A percentile compares a stretch with the other conserved stretches of the same genome.
Conservation (phyloP, 1,140 invertebrate species). For the Drosophila lowei region DNA sequence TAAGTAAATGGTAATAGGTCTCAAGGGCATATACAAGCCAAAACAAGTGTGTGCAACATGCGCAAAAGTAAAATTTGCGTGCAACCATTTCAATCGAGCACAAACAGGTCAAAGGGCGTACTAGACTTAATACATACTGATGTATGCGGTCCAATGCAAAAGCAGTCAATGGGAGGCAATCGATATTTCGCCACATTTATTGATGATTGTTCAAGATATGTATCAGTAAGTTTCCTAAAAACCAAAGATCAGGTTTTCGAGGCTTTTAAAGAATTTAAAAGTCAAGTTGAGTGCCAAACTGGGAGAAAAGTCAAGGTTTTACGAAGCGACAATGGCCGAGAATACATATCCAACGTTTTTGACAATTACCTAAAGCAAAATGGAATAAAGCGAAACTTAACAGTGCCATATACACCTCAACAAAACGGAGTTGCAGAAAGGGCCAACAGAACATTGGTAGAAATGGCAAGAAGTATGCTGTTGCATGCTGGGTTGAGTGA, state of each 20-base stretch:
- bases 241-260: neutral
- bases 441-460: no score
- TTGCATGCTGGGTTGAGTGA: no score
- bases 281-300: neutral
- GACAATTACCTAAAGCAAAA: neutral
- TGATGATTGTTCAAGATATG: slow-evolving; percentile 4
- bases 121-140: neutral
- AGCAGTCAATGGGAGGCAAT: neutral
- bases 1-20: neutral
- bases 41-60: neutral
- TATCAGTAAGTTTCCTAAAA: neutral
- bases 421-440: no score
- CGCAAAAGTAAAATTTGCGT: neutral
- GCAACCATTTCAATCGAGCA: neutral
- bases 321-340: neutral
- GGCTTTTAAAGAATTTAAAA: neutral
- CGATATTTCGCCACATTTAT: slow-evolving; percentile 6
- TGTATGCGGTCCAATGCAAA: slow-evolving; percentile 5
- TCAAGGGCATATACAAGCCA: no score
- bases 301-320: neutral
- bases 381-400: neutral
- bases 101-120: neutral
- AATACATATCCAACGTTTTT: neutral
- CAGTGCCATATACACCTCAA: no score
- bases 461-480: no score